A percentile compares a stretch with the other conserved stretches of the same genome.
Conservation (phyloP, 1,140 invertebrate species). For the Euura saliciscinereae region DNA sequence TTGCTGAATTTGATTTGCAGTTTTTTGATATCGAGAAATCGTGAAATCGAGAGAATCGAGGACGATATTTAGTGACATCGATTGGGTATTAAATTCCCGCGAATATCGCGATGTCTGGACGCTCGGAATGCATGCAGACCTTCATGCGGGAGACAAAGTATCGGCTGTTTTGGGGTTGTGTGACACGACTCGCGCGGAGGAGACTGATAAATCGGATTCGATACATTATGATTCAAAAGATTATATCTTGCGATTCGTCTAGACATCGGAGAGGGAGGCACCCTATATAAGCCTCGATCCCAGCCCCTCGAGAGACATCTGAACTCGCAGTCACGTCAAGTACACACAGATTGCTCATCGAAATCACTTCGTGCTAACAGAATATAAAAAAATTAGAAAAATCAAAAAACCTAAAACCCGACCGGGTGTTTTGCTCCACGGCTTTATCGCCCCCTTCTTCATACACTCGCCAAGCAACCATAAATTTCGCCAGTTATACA, state of each 20-base stretch:
- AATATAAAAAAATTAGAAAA: neutral
- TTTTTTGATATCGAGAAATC: too few species aligned
- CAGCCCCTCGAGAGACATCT: slow-evolving; percentile 29
- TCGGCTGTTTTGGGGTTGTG: neutral
- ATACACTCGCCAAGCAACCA: neutral
- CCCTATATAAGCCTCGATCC: slow-evolving; percentile 44
- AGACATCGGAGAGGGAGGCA: slow-evolving; percentile 47
- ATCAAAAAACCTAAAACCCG: neutral
- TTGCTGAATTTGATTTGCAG: too few species aligned
- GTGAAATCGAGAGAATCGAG: too few species aligned
- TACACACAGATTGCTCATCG: neutral
- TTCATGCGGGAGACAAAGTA: neutral
- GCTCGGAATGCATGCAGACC: neutral
- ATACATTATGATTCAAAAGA: slow-evolving; percentile 57
- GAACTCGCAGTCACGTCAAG: slow-evolving; percentile 21
- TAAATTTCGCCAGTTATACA: neutral
- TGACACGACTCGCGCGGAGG: neutral
- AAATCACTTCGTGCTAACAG: neutral
- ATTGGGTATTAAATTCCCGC: too few species aligned
- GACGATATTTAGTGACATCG: too few species aligned
- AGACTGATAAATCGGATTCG: slow-evolving; percentile 42
- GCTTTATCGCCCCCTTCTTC: neutral
- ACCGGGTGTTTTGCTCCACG: neutral
- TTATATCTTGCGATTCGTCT: slow-evolving; percentile 56
- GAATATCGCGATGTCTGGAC: neutral